phyloP scores from a whole-genome alignment of 1,140 invertebrate genomes.

The Lordiphosa mommai region DNA sequence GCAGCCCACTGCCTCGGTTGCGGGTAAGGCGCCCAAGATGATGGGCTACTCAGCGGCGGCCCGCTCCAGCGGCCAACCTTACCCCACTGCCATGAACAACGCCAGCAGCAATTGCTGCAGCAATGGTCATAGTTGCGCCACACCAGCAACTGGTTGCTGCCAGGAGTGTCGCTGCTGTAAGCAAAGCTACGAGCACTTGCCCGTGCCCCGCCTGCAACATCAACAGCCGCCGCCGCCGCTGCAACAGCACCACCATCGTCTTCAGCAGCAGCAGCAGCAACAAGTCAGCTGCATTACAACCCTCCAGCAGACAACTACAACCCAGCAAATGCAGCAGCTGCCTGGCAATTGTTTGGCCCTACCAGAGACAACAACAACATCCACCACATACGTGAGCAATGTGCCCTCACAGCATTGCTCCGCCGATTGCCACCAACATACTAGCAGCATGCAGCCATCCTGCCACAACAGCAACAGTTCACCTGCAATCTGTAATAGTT shows the following conservation, averaged over 20 bases:
- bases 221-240: constrained; percentile 40
- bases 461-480: constrained; percentile 6
- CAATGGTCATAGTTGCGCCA: neutral
- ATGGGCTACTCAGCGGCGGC: constrained; percentile 20
- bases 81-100: constrained; percentile 25
- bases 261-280: constrained; percentile 16
- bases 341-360: constrained; percentile 23
- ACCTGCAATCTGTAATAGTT: neutral
- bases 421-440: constrained; percentile 15
- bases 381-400: constrained; percentile 27
- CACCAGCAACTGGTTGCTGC: constrained; percentile 20
- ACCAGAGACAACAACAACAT: constrained; percentile 7
- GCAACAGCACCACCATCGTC: constrained; percentile 1
- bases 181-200: constrained; percentile 53
- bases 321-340: constrained; percentile 44
- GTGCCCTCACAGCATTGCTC: constrained; percentile 16
- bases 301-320: constrained; percentile 51
- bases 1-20: constrained; percentile 17
- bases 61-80: constrained; percentile 30
- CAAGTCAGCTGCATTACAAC: constrained; percentile 56
- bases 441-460: constrained; percentile 7
- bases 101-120: constrained; percentile 18
- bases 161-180: constrained; percentile 41
- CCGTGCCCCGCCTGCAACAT: constrained; percentile 43
- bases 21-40: constrained; percentile 53